Percentiles rank a stretch among this genome's conserved stretches.
Conservation (phyloP, 2,888 invertebrate species). For the Barypeithes pellucidus region DNA sequence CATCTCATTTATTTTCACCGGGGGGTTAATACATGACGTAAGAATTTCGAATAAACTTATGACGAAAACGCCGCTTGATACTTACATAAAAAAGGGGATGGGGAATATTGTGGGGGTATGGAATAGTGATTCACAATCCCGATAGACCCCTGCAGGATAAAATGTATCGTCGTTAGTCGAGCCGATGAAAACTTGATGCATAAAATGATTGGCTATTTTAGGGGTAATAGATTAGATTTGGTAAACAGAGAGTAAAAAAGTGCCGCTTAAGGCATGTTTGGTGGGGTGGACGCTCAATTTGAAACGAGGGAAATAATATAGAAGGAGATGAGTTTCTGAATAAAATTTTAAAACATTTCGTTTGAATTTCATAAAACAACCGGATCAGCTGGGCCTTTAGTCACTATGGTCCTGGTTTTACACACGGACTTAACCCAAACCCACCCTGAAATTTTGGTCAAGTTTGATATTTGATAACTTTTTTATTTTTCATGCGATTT, state of each 20-base stretch:
- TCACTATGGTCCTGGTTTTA: too few relatives aligned
- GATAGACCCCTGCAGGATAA: slow-evolving; percentile 35
- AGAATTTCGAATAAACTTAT: slow-evolving; percentile 29
- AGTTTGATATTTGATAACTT: too few relatives aligned
- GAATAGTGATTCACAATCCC: slow-evolving; percentile 32
- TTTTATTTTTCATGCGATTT: too few relatives aligned
- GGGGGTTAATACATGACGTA: slow-evolving; percentile 40
- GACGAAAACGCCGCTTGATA: slow-evolving; percentile 30
- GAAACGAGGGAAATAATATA: too few relatives aligned
- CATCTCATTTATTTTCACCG: background rate
- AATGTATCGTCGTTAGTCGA: slow-evolving; percentile 26
- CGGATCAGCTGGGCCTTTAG: too few relatives aligned
- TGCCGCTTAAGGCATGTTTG: slow-evolving; percentile 16
- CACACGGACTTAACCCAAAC: too few relatives aligned
- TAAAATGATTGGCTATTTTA: slow-evolving; percentile 36
- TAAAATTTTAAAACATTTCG: too few relatives aligned
- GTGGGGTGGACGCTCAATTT: slow-evolving; percentile 11
- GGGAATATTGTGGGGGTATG: slow-evolving; percentile 16
- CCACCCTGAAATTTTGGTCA: too few relatives aligned
- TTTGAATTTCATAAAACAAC: too few relatives aligned
- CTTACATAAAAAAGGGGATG: slow-evolving; percentile 32
- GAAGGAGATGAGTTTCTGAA: too few relatives aligned
- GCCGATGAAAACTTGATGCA: slow-evolving; percentile 32
- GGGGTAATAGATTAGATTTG: slow-evolving; percentile 33
- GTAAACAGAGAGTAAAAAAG: slow-evolving; percentile 39